These are phyloP conservation scores for Poecilus cupreus DNA, from an alignment of 2,888 invertebrate species.

Conservation along the genomic window DNA sequence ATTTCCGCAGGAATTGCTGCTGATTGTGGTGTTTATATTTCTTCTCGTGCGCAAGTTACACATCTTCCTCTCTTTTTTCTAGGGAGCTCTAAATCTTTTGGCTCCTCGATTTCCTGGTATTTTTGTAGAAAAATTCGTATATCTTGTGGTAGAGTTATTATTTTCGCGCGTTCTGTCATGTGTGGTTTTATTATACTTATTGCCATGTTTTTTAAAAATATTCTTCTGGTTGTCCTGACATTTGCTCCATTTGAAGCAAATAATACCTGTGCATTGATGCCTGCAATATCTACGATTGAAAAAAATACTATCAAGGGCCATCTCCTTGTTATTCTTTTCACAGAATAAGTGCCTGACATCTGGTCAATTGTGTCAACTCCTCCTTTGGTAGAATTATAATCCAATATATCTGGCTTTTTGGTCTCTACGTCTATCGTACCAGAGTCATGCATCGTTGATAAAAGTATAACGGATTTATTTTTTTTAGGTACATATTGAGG, in stretches of 20 bases:
- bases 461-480: slow-evolving; percentile 4
- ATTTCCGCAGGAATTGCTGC: not conserved
- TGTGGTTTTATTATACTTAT: no score
- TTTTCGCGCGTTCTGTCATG: slow-evolving; percentile 2
- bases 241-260: no score
- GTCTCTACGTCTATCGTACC: slow-evolving; percentile 16
- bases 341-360: no score
- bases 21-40: not conserved
- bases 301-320: no score
- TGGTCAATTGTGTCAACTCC: no score
- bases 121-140: not conserved
- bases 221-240: no score
- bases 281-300: no score
- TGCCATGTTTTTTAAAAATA: no score
- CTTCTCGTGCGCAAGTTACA: not conserved
- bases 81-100: not conserved
- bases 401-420: not conserved
- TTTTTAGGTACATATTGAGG: slow-evolving; percentile 2
- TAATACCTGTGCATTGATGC: no score
- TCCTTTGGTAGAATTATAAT: no score
- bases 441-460: slow-evolving; percentile 21
- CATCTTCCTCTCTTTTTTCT: not conserved
- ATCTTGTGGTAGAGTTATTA: slow-evolving; percentile 10
- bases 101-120: not conserved
- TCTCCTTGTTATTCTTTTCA: no score